Evolutionary conservation across 2,113 vertebrate species (phyloP), one percentile per base, ranked within the genome.

Genomic region (Mionectes macconnelli): DNA sequence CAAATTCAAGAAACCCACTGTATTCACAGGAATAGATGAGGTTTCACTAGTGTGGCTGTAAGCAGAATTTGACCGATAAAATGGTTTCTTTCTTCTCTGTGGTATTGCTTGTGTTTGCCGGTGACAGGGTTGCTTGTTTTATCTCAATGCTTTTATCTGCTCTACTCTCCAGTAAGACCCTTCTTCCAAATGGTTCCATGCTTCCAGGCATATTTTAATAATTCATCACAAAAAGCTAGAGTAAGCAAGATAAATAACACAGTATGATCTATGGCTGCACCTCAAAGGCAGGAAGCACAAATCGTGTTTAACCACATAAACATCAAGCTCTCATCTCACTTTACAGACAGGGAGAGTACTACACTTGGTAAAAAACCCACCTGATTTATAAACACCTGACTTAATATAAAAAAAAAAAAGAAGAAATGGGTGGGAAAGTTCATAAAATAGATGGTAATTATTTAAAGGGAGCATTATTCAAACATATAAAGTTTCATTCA

Each of bases 161-260:
- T 86, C 49, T 84, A 20, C 56, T 90, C 88, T 89, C 44, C 64
- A 92, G 49, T 56, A 85, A 89, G 87, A 73, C 45, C 52, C 39
- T 78, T 82, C 42, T 87, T 95, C 81, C 67, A 79, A 94, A 89
- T 76, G 81, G 60, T 45, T 95, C 63, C 56, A 25, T 60, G 72
- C 81, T 95, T 95, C 85, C 57, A 94, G 89, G 74, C 15, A 4
- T 55, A 49, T 92, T 94, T 97, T 93, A 96, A 97, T 96, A 92
- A 97, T 94, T 97, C 93, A 96, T 93, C 59, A 78, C 39, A 88
- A 82, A 97, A 76, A 89, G 78, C 68, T 79, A 59, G 64, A 77
- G 78, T 92, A 94, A 95, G 90, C 57, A 95, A 86, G 81, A 92
- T 94, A 95, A 97, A 92, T 94, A 94, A 77, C 27, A 59, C 22